phyloP scores from a whole-genome alignment of 2,888 invertebrate genomes.

The Tetramorium bicarinatum region DNA sequence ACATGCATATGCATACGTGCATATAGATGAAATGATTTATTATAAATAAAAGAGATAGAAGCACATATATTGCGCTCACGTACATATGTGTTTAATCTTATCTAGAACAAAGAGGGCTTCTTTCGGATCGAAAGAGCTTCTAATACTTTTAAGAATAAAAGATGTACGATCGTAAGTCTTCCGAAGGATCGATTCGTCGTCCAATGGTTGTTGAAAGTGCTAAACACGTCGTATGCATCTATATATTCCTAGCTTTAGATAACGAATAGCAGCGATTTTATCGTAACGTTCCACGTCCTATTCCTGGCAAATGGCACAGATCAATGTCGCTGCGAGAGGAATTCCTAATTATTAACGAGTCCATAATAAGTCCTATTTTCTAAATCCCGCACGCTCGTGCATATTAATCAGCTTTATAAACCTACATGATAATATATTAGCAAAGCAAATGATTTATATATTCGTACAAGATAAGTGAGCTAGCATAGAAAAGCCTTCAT shows the following conservation, averaged over 20 bases:
- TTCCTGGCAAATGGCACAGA: conserved; percentile 22
- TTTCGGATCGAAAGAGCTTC: conserved; percentile 7
- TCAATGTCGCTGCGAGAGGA: conserved; percentile 27
- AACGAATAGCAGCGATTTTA: conserved; percentile 27
- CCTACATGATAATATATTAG: background rate
- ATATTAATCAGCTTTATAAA: conserved; percentile 18
- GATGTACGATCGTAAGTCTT: conserved; percentile 46
- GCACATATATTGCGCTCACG: background rate
- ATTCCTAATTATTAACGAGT: conserved; percentile 38
- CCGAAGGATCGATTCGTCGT: conserved; percentile 38
- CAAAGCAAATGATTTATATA: conserved; percentile 22
- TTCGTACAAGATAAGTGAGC: background rate
- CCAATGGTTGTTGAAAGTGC: conserved; percentile 31
- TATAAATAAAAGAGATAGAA: background rate
- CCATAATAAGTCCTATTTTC: background rate
- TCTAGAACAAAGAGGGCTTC: background rate
- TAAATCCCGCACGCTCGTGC: background rate
- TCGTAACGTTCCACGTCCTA: conserved; percentile 24
- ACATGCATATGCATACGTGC: background rate
- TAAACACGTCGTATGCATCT: conserved; percentile 49
- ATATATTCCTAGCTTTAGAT: background rate
- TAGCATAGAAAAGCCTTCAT: background rate
- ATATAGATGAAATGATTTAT: background rate
- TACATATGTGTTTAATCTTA: background rate
- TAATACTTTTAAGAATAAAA: conserved; percentile 40